Base-by-base conservation (phyloP, 1,140 invertebrate genomes). In the Drosophila serrata region DNA sequence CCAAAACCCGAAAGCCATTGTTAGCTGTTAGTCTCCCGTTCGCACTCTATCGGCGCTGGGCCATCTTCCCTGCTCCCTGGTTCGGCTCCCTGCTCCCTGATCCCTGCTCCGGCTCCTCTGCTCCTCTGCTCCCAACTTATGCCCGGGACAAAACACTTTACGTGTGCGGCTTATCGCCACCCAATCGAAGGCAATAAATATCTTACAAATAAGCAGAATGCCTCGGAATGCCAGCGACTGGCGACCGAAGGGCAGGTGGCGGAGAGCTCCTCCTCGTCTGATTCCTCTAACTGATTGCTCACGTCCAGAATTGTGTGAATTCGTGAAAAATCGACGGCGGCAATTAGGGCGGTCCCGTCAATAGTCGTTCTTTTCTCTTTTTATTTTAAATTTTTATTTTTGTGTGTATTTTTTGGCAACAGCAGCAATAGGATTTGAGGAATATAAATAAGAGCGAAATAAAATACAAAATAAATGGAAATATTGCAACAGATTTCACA, bases 201-300 rank as follows among this genome's bases (percentile, higher is more conserved):
- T 92, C 91, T 92, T 92, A 92, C 91, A 92, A 92, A 92, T 92
- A 92, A 92, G 91, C 91, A 91, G 91, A 92, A 92, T 92, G 91
- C 88, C 87, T 80, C 82, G 91, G 91, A 92, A 92, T 92, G 68
- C 69, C 57, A 53, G 65, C 65, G 46, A 27, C 27, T 59, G 24
- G 15, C 4, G 39, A 33, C 12, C 29, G 12, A 13, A 40, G 61
- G 61, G 49, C 19, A 58, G 37, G 55, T 39, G 39, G 19, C 29
- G 46, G 31, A 37, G 48, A 22, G 39, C 12, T n/a, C 33, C 12
- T 31, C 46, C 12, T 24, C 46, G 31, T 12, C 59, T 75, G 63
- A 67, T 75, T 64, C 49, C 70, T 64, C 58, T 51, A 73, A 61
- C 68, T 37, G 73, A 62, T 77, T 73, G 79, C 80, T 82, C 79